These are phyloP conservation scores for Pagrus major DNA, from an alignment of 2,113 vertebrate species.

Conservation along the genomic window DNA sequence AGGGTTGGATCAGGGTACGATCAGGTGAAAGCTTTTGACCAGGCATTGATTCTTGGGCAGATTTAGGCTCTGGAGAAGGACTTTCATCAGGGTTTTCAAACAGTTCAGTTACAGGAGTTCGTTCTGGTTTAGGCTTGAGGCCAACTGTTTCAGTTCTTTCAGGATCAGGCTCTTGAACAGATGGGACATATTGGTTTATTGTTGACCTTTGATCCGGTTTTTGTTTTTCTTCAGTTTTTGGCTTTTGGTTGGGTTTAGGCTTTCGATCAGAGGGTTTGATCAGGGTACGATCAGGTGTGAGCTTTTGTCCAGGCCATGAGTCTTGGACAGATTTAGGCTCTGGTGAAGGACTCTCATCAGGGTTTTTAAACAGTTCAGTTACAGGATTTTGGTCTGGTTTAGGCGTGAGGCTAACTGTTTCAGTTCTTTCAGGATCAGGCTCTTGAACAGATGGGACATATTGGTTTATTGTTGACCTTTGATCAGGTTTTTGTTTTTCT, in stretches of 20 bases:
- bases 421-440: background rate
- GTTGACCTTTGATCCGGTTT: conserved; percentile 30
- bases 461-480: conserved; percentile 7
- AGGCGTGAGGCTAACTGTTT: background rate
- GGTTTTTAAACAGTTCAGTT: background rate
- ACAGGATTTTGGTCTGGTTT: background rate
- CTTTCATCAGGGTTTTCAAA: too few relatives aligned
- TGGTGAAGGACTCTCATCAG: background rate
- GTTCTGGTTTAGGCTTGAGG: too few relatives aligned
- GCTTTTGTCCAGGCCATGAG: conserved; percentile 7
- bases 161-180: too few relatives aligned
- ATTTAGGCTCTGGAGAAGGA: too few relatives aligned
- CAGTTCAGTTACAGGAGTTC: too few relatives aligned
- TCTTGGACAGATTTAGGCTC: conserved; percentile 21
- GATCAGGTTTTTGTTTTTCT: conserved; percentile 31
- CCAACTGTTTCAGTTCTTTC: too few relatives aligned
- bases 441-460: background rate
- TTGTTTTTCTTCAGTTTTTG: conserved; percentile 31
- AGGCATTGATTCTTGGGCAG: too few relatives aligned
- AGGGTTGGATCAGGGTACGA: too few relatives aligned
- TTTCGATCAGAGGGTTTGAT: conserved; percentile 7
- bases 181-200: too few relatives aligned
- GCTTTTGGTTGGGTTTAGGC: too few relatives aligned
- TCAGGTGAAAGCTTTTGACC: too few relatives aligned
- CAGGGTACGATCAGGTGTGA: background rate